Evolutionary conservation across 2,888 invertebrate species (phyloP), one percentile per base, ranked within the genome.

Genomic region (Rotaria socialis): DNA sequence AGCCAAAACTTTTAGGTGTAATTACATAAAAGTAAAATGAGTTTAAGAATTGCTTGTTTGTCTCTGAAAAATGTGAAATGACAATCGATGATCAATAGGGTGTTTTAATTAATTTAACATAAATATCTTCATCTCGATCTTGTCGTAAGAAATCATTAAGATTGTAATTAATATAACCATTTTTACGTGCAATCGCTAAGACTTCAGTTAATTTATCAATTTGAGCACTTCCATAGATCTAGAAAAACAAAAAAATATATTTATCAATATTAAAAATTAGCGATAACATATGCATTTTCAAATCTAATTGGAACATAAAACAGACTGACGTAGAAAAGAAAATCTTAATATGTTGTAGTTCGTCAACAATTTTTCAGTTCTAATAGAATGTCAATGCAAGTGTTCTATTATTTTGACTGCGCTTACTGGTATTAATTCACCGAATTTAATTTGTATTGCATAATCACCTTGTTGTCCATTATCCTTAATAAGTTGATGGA

Each of bases 111-210:
- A 67, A 67, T 19, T 35, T 35, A 67, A 67, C 35, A 19, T 7
- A 14, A 67, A 67, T 14, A 67, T 67, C 67, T 67, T 67, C 67
- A 67, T 67, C 67, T 6, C 67, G 67, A 67, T 67, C 67, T 67
- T 67, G 67, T 35, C 35, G 27, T 35, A 67, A 67, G 67, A 27
- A 67, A 35, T 2, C 67, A 16, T 67, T 67, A 11, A 67, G 67
- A 19, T 16, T 67, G 27, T 67, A 67, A 19, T 35, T 67, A 16
- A 67, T 14, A 19, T 19, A 67, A 67, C 67, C 67, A 67, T 67
- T 67, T 67, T 41, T 67, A 35, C 67, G 67, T 35, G 67, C 67
- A 27, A 8, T 67, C 19, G 67, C 67, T 35, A 67, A 67, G 35
- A 67, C 4, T 67, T 67, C 67, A 67, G 4, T 6, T 35, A 67